These are phyloP conservation scores for Littorina saxatilis DNA, from an alignment of 1,140 invertebrate genomes.

Conservation along the genomic window DNA sequence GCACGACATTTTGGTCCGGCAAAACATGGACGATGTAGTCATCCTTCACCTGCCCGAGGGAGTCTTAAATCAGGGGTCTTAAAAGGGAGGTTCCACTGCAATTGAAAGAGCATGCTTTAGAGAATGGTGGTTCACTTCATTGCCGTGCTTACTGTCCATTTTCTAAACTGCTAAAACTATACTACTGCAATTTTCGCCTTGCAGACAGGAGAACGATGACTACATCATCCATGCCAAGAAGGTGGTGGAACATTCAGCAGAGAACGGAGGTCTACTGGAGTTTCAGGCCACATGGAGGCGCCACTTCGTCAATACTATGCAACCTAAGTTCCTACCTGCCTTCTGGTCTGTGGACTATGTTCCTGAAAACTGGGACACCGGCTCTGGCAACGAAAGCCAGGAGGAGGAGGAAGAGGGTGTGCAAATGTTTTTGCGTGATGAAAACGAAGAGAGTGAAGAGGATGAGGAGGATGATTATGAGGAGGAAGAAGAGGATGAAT, in stretches of 20 bases:
- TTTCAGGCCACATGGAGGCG: conserved; percentile 87
- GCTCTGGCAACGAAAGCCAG: neutral
- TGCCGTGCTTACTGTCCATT: too few species aligned
- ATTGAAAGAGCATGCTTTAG: too few species aligned
- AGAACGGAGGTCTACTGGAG: conserved; percentile 79
- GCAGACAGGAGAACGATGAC: conserved; percentile 76
- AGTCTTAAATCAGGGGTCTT: too few species aligned
- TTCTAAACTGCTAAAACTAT: neutral
- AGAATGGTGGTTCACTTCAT: too few species aligned
- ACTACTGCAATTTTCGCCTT: too few species aligned
- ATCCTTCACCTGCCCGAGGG: too few species aligned
- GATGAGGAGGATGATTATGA: neutral
- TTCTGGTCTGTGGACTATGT: conserved; percentile 82
- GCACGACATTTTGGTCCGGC: too few species aligned
- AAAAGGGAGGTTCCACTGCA: too few species aligned
- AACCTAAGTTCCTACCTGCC: conserved; percentile 83
- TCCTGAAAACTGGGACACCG: conserved; percentile 40
- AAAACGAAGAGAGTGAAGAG: neutral
- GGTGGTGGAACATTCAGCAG: conserved; percentile 82
- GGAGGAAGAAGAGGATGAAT: neutral
- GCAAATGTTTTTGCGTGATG: neutral
- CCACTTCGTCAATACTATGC: conserved; percentile 86
- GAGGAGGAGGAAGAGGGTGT: neutral
- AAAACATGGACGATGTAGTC: too few species aligned
- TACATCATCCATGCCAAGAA: conserved; percentile 82